Conservation (phyloP, 2,888 invertebrate genomes). For the Agrypnus murinus region DNA sequence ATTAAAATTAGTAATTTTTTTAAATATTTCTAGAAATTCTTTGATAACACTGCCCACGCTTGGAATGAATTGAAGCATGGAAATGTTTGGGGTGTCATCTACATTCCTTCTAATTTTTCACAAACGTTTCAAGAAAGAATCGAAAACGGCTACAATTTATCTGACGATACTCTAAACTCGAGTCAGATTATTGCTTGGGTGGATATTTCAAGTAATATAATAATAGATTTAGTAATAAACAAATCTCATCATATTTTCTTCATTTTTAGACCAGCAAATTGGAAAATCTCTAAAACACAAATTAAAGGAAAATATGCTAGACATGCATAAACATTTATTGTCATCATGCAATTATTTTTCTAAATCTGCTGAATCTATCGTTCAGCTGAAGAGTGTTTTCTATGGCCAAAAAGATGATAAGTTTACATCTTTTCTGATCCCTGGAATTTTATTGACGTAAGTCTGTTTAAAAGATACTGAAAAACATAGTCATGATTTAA, state of each 20-base stretch:
- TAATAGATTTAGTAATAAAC: too few species aligned
- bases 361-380: constrained; percentile 76
- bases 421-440: constrained; percentile 88
- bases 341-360: constrained; percentile 77
- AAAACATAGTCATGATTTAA: background rate
- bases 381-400: constrained; percentile 81
- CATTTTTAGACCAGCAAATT: constrained; percentile 85
- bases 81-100: constrained; percentile 77
- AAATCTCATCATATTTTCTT: too few species aligned
- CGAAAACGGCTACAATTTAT: constrained; percentile 75
- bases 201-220: constrained; percentile 82
- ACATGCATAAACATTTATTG: constrained; percentile 79
- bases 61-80: constrained; percentile 74
- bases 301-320: constrained; percentile 80
- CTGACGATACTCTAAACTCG: constrained; percentile 73
- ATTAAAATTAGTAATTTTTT: too few species aligned
- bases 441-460: constrained; percentile 89
- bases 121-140: constrained; percentile 75
- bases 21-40: constrained; percentile 70
- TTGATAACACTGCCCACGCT: constrained; percentile 73
- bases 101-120: constrained; percentile 84
- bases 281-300: constrained; percentile 82
- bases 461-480: constrained; percentile 61
- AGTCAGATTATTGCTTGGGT: constrained; percentile 82
- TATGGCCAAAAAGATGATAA: constrained; percentile 81